These are phyloP conservation scores for Hyposoter dolosus DNA, from an alignment of 2,888 invertebrate genomes.

Conservation along the genomic window DNA sequence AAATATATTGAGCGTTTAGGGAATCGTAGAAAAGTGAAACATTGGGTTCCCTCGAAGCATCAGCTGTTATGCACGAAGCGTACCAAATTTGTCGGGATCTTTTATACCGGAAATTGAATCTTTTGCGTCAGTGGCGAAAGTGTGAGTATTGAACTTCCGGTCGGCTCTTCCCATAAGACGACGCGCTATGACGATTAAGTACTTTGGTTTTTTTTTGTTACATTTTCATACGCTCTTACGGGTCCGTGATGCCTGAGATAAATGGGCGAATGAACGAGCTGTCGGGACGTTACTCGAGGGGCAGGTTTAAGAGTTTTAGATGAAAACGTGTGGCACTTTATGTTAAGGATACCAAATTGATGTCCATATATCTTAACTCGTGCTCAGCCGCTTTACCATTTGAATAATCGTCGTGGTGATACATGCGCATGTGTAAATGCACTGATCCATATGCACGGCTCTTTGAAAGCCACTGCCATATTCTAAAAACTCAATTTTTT, in stretches of 20 bases:
- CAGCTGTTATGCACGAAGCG: too few relatives aligned
- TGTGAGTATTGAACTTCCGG: too few relatives aligned
- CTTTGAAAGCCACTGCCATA: background rate
- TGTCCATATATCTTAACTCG: background rate
- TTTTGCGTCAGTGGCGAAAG: too few relatives aligned
- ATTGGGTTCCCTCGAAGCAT: too few relatives aligned
- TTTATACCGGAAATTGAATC: too few relatives aligned
- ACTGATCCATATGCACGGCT: background rate
- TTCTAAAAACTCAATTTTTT: too few relatives aligned
- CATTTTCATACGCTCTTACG: background rate
- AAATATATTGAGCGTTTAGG: too few relatives aligned
- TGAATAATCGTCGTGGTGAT: background rate
- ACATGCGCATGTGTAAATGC: background rate
- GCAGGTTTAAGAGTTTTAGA: constrained; percentile 50
- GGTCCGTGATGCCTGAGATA: background rate
- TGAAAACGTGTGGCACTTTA: constrained; percentile 38
- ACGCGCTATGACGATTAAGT: too few relatives aligned
- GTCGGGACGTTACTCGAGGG: constrained; percentile 43
- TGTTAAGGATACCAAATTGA: background rate
- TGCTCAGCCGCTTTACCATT: background rate
- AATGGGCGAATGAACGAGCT: constrained; percentile 44
- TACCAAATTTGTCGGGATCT: too few relatives aligned
- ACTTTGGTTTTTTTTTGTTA: background rate
- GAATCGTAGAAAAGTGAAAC: too few relatives aligned
- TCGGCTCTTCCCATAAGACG: too few relatives aligned